Percentiles rank a stretch among this genome's conserved stretches.
Evolutionary conservation across 2,113 vertebrate genomes (phyloP).

Genomic region (Urocitellus parryii): DNA sequence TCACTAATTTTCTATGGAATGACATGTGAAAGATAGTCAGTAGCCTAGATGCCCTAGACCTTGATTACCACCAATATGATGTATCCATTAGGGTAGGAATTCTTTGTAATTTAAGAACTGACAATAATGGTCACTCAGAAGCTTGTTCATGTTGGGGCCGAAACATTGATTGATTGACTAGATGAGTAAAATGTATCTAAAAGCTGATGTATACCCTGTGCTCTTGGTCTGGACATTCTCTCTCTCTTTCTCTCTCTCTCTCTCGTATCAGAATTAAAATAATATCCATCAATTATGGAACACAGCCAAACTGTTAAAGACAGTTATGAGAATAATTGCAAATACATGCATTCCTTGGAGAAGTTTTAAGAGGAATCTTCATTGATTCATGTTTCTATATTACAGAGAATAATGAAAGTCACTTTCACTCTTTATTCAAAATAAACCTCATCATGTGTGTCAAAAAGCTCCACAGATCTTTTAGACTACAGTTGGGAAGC

Average conservation of each 20-base stretch:
- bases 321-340: constrained; percentile 69
- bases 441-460: constrained; percentile 31
- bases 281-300: constrained; percentile 42
- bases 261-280: constrained; percentile 65
- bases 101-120: constrained; percentile 55
- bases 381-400: constrained; percentile 53
- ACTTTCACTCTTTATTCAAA: constrained; percentile 61
- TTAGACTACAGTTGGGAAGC: neutral
- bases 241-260: neutral
- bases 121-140: neutral
- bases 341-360: constrained; percentile 56
- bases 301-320: constrained; percentile 55
- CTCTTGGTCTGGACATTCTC: neutral
- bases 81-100: neutral
- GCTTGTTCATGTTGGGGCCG: neutral
- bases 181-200: constrained; percentile 7
- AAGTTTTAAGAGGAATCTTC: constrained; percentile 59
- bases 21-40: neutral
- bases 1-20: neutral
- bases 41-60: neutral
- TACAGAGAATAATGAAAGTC: constrained; percentile 50
- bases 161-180: constrained; percentile 15
- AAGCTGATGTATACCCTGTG: neutral
- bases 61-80: constrained; percentile 40
- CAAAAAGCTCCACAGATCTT: constrained; percentile 35